Evolutionary conservation across 2,888 invertebrate genomes (phyloP).

Genomic region (Spilarctia lutea): DNA sequence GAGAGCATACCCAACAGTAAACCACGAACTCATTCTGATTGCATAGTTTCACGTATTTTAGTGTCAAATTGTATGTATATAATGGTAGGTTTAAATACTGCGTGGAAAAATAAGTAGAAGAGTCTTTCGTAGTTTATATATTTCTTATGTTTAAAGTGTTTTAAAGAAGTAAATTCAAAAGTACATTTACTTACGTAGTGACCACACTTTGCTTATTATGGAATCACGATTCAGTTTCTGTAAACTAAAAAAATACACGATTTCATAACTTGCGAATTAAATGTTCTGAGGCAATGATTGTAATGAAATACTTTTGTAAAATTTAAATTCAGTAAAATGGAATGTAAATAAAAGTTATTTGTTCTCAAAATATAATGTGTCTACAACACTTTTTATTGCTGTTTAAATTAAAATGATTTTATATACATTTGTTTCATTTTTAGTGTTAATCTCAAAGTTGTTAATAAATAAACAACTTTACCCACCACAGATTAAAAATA

Average conservation of each 20-base stretch:
- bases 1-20: background rate
- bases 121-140: background rate
- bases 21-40: background rate
- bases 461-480: too few species aligned
- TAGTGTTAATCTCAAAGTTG: too few species aligned
- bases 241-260: background rate
- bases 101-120: background rate
- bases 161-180: background rate
- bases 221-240: background rate
- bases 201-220: background rate
- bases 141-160: background rate
- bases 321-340: background rate
- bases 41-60: slow-evolving; percentile 4
- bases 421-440: too few species aligned
- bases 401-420: too few species aligned
- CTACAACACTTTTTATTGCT: too few species aligned
- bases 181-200: background rate
- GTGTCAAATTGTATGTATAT: slow-evolving; percentile 4
- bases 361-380: background rate
- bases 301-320: background rate
- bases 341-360: background rate
- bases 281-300: background rate
- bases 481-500: too few species aligned
- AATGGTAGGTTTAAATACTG: background rate
- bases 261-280: background rate